phyloP scores from a whole-genome alignment of 2,797 vertebrate genomes.

The Falco cherrug region DNA sequence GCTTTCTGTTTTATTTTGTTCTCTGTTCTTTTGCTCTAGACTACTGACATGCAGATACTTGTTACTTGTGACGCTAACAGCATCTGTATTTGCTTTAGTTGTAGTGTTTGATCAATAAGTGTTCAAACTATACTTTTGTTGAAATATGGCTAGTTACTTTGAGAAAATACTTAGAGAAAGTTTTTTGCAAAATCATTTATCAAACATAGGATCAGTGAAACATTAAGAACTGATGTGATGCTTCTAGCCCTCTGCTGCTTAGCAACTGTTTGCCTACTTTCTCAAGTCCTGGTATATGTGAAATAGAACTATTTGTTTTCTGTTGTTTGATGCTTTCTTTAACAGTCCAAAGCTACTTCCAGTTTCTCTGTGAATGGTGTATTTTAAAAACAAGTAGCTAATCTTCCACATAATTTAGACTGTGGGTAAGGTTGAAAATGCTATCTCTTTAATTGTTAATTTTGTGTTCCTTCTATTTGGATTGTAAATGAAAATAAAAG shows the following conservation, averaged over 20 bases:
- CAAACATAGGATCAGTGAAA: neutral
- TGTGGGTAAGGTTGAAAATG: neutral
- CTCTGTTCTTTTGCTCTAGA: neutral
- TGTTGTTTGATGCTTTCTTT: neutral
- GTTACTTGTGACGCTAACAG: neutral
- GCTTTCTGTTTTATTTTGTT: conserved; percentile 25
- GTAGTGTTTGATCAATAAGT: neutral
- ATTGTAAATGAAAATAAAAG: neutral
- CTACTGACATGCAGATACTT: neutral
- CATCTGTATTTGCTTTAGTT: neutral
- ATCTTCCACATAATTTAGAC: neutral
- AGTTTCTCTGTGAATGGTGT: neutral
- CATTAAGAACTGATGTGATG: neutral
- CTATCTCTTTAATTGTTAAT: neutral
- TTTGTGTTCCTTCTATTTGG: neutral
- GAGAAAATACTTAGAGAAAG: neutral
- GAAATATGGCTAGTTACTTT: neutral
- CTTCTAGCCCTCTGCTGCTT: neutral
- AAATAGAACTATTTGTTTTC: neutral
- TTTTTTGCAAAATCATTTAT: neutral
- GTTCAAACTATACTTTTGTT: neutral
- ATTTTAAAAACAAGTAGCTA: neutral
- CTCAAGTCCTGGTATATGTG: neutral
- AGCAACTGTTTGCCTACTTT: conserved; percentile 3
- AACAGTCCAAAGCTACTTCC: neutral